Base-by-base conservation (phyloP, 2,113 vertebrate genomes). In the Tyto alba region DNA sequence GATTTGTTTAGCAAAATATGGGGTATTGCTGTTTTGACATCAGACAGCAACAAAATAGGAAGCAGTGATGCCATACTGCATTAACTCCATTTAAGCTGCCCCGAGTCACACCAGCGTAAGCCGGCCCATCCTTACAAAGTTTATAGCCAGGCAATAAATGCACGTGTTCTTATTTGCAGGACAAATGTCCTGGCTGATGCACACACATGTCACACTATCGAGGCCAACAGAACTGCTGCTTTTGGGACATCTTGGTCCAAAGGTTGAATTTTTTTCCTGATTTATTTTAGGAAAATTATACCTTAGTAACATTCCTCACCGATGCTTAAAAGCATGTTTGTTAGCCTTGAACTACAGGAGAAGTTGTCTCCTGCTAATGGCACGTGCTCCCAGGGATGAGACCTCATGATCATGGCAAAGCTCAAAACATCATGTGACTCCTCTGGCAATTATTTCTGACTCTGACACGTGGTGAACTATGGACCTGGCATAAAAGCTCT, bases 401-500 rank as follows among this genome's bases (percentile, higher is more conserved):
- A 52, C n/a, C 14, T 83, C 41, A 23, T 20, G 43, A 56, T 48
- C 25, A 7, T 13, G 41, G 66, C 80, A 72, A 72, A 86, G 40
- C 62, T 68, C 16, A 38, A 30, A 84, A 78, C 17, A 27, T 38
- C 60, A 13, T 0, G 8, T 1, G 0, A 27, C 23, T 32, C 22
- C 34, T 38, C n/a, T 27, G 38, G n/a, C 26, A 53, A 16, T 67
- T 90, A 48, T 73, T 94, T 71, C 75, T 57, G 55, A 48, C 72
- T 57, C 69, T 45, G 59, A 36, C 76, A 52, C 1, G 0, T 0
- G 0, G 19, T 50, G 67, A 85, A 43, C 74, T 43, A 6, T 0
- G 0, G 43, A 30, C 9, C 7, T 11, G 30, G 22, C 30, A 40
- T 66, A 71, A 74, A 76, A 90, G 2, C 34, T 73, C 30, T 48